Base-by-base conservation (phyloP, 35 echinoderm and acorn worm species). In the Patiria miniata region DNA sequence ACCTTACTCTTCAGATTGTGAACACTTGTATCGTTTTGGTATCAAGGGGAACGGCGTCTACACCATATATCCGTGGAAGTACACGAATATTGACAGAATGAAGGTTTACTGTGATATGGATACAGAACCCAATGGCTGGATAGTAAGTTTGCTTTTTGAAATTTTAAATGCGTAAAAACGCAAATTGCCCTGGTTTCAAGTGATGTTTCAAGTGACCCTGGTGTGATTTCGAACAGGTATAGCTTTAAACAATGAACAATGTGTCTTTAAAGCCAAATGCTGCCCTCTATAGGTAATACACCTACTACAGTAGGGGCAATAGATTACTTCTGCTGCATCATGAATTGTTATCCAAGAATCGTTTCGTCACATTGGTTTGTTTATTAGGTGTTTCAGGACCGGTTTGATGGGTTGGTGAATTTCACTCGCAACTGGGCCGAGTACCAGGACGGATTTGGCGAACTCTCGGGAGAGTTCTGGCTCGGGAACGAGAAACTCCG, bases 401-500 rank as follows among this genome's bases (percentile, higher is more conserved):
- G 89, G 5, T 23, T 61, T 36, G 78, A 90, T 39, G 89, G 89
- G 2, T 52, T 81, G 8, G 65, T 84, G 9, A 68, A 78, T 78
- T 90, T 90, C 61, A 77, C 84, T 84, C 55, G 36, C 21, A 59
- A 76, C 47, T 84, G 81, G 81, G 68, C 44, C 12, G 33, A 29
- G 21, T 90, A 90, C 60, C 84, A 77, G 81, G 15, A 44, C 51
- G 88, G 81, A 19, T 90, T 90, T 55, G 89, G 81, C 19, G 32
- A 50, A 52, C 36, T 85, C 0, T 12, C 15, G 17, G 26, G 5
- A 30, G 88, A 90, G 73, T 61, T 65, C 39, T 90, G 88, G 88
- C 58, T 90, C 8, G 88, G 88, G 51, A 90, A 90, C 51, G 37
- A 90, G 21, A 84, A 84, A 23, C 60, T 85, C 5, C 54, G 50